Evolutionary conservation across 2,797 vertebrate genomes (phyloP).

Genomic region (Myoxocephalus aenaeus): DNA sequence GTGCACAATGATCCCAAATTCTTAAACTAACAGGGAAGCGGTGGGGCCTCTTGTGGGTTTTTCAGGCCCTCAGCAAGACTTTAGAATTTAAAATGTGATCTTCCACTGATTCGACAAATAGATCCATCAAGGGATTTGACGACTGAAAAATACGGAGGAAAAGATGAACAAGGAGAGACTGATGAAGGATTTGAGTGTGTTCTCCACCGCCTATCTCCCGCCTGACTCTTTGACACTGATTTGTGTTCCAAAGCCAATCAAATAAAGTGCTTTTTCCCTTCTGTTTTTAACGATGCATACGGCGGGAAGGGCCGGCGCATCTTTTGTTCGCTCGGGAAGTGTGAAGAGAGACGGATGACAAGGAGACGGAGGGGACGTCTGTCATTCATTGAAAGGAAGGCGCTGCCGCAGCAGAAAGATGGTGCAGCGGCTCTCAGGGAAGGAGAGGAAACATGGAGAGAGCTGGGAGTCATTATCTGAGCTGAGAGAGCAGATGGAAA

Average conservation of each 20-base stretch:
- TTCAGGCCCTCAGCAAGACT: not conserved
- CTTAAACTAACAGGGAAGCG: not conserved
- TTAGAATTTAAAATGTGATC: conserved; percentile 12
- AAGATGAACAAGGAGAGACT: conserved; percentile 39
- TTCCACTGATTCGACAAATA: not conserved
- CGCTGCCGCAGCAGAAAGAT: conserved; percentile 33
- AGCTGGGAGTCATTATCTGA: conserved; percentile 54
- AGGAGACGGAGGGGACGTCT: conserved; percentile 56
- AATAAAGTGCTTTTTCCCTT: conserved; percentile 53
- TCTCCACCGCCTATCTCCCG: conserved; percentile 1
- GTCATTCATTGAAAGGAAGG: conserved; percentile 59
- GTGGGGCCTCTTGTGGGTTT: not conserved
- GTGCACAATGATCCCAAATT: not conserved
- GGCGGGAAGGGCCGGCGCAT: conserved; percentile 14
- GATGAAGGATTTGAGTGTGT: conserved; percentile 36
- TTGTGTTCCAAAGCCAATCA: conserved; percentile 55
- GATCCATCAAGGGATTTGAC: not conserved
- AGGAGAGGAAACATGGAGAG: conserved; percentile 39
- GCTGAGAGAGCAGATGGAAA: conserved; percentile 56
- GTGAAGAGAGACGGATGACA: conserved; percentile 63
- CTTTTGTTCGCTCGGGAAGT: conserved; percentile 59
- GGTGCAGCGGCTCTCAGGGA: not conserved
- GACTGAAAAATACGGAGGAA: conserved; percentile 15
- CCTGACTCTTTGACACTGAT: conserved; percentile 44
- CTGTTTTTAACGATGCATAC: conserved; percentile 31